A percentile compares a stretch with the other conserved stretches of the same genome.
These are phyloP conservation scores for Nasonia vitripennis DNA, from an alignment of 1,140 invertebrate genomes.

Conservation along the genomic window DNA sequence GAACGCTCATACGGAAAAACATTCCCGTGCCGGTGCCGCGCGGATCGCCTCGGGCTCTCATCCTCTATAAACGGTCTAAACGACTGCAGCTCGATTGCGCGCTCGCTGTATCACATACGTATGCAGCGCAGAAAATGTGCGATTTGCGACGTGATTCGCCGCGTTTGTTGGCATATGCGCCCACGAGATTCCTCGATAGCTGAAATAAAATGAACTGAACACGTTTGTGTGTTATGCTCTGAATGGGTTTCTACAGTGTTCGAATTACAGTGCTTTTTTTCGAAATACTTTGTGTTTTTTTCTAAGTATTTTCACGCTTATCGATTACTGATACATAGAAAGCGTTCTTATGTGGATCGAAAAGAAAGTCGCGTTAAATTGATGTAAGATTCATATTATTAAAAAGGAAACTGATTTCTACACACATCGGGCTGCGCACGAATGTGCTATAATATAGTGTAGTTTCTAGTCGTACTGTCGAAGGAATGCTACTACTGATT, in stretches of 20 bases:
- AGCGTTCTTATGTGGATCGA: not conserved
- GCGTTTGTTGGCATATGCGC: not conserved
- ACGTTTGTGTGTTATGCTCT: no score
- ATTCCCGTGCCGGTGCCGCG: not conserved
- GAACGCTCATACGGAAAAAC: not conserved
- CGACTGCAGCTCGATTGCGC: not conserved
- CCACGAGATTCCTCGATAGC: not conserved
- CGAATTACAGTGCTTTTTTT: no score
- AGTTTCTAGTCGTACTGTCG: not conserved
- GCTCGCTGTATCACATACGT: no score
- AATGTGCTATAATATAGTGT: not conserved
- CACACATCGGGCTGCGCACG: not conserved
- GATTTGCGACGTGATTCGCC: conserved; percentile 4
- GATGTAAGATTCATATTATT: not conserved
- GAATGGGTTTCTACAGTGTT: no score
- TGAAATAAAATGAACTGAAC: no score
- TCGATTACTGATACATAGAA: not conserved
- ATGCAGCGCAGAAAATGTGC: not conserved
- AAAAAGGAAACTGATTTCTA: not conserved
- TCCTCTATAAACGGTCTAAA: not conserved
- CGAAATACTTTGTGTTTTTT: no score
- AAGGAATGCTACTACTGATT: not conserved
- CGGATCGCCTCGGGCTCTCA: not conserved
- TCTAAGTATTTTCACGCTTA: not conserved
- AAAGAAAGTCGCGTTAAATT: conserved; percentile 4